These are phyloP conservation scores for Hemiscyllium ocellatum DNA, from an alignment of 2,113 vertebrate species.

Conservation along the genomic window DNA sequence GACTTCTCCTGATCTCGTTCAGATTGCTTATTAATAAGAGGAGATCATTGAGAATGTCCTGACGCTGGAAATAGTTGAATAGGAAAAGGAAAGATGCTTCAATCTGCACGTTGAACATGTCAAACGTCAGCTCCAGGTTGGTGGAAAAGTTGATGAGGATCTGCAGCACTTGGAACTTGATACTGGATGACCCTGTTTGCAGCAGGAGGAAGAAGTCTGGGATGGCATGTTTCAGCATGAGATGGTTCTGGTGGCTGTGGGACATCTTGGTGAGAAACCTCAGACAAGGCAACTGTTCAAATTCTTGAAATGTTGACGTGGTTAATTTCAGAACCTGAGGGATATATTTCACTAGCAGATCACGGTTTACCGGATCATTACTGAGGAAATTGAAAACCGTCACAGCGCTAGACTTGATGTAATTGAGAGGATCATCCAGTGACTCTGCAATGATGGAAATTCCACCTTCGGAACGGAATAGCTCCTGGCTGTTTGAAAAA, in stretches of 20 bases:
- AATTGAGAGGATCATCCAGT: neutral
- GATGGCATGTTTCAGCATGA: neutral
- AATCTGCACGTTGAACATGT: neutral
- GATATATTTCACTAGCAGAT: neutral
- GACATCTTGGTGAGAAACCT: constrained; percentile 31
- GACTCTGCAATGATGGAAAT: constrained; percentile 13
- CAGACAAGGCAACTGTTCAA: neutral
- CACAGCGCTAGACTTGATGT: constrained; percentile 28
- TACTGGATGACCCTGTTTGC: neutral
- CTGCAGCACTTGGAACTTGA: constrained; percentile 17
- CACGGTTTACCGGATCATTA: neutral
- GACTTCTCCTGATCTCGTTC: neutral
- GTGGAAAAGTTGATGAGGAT: constrained; percentile 29
- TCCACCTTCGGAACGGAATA: neutral
- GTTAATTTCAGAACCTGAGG: neutral
- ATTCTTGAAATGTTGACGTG: neutral
- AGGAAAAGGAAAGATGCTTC: constrained; percentile 5
- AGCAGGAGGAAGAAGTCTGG: constrained; percentile 15
- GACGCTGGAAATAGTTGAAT: constrained; percentile 19
- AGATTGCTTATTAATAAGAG: neutral
- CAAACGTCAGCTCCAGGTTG: neutral
- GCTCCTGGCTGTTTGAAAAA: neutral
- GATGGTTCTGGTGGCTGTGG: neutral
- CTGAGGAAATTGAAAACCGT: constrained; percentile 4
- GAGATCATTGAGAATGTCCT: constrained; percentile 2